Base-by-base conservation (phyloP, 2,888 invertebrate genomes). In the Cancer borealis region DNA sequence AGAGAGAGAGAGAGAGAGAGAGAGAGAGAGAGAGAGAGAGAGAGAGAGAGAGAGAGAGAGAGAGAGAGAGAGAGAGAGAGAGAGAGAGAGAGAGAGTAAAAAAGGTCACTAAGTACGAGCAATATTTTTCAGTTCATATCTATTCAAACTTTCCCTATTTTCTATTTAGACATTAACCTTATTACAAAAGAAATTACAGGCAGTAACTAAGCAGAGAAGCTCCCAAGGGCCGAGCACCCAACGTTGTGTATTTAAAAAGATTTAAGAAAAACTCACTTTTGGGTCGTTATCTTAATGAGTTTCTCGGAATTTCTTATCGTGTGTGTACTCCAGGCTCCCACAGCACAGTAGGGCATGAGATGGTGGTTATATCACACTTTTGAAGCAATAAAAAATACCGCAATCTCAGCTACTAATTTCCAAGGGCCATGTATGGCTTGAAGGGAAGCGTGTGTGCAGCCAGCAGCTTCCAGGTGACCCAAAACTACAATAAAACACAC, bases 321-420 rank as follows among this genome's bases (percentile, higher is more conserved):
- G 79, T 79, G 30, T 14, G 30, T 30, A 79, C 79, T 79, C 30
- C 30, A 30, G 79, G 21, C 79, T 30, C 30, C 30, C 79, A 10
- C 30, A 12, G 79, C 26, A 30, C 21, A 12, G 79, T 30, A 30
- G 12, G 30, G 30, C 30, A 26, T 30, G 30, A 30, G 12, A 30
- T n/a, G 73, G 73, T 21, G 8, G 21, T 73, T 73, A 73, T 26
- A 73, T 73, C 73, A 73, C 73, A 26, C 73, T 73, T 73, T n/a
- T n/a, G 73, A 73, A 26, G 73, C 73, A 73, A 73, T 73, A 73
- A 73, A 54, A 73, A 73, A 73, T n/a, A 73, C 73, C 3, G 73
- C 73, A 73, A 73, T n/a, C n/a, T n/a, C 3, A 4, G 3, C 73
- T n/a, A 73, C n/a, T 73, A n/a, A 73, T 6, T 26, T 26, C 6